These are phyloP conservation scores for Lasius platythorax DNA, from an alignment of 2,888 invertebrate species.

Conservation along the genomic window DNA sequence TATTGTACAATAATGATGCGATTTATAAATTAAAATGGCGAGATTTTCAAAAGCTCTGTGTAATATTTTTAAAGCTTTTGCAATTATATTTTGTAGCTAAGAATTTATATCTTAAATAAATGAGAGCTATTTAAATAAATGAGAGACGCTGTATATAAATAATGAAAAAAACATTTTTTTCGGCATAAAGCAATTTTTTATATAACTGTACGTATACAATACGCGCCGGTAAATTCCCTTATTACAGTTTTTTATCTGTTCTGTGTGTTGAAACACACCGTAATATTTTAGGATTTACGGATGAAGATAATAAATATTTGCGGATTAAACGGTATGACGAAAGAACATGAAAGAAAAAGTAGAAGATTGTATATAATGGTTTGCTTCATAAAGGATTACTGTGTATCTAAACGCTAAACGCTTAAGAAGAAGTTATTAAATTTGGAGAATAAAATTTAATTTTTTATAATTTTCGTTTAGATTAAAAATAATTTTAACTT, in stretches of 20 bases:
- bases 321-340: not conserved
- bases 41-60: not conserved
- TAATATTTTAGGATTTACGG: not conserved
- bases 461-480: not conserved
- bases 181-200: not conserved
- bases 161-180: not conserved
- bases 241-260: conserved; percentile 3
- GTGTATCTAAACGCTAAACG: not conserved
- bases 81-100: not conserved
- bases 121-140: conserved; percentile 1
- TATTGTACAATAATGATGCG: not conserved
- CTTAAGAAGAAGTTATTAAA: not conserved
- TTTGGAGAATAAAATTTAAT: not conserved
- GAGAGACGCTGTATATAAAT: too few relatives aligned
- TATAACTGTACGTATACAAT: not conserved
- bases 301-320: conserved; percentile 8
- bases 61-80: not conserved
- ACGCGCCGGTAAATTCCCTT: not conserved
- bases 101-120: not conserved
- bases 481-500: conserved; percentile 10
- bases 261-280: not conserved
- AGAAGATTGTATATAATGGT: not conserved
- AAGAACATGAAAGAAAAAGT: not conserved
- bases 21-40: not conserved
- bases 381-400: not conserved